Percentiles rank a stretch among this genome's conserved stretches.
These are phyloP conservation scores for Amphiduros pacificus DNA, from an alignment of 2,888 invertebrate genomes.

Conservation along the genomic window DNA sequence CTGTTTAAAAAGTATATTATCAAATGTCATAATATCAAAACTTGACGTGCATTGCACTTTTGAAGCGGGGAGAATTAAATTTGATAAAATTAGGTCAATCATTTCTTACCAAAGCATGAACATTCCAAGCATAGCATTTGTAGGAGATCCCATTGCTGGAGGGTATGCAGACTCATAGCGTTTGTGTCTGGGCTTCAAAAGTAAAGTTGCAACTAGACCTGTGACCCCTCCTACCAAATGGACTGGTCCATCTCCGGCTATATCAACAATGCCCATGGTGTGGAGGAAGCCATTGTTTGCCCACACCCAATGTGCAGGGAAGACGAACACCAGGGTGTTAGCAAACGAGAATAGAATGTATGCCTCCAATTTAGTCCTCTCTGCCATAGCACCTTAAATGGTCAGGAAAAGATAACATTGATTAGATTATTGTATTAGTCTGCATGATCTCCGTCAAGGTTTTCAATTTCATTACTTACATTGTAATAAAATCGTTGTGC, in stretches of 20 bases:
- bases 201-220: constrained; percentile 50
- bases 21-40: no score
- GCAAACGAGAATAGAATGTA: constrained; percentile 52
- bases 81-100: no score
- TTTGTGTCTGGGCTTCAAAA: constrained; percentile 48
- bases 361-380: constrained; percentile 48
- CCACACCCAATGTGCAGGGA: constrained; percentile 61
- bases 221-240: constrained; percentile 54
- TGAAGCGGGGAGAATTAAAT: no score
- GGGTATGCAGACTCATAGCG: constrained; percentile 35
- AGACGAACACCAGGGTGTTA: constrained; percentile 52
- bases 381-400: constrained; percentile 53
- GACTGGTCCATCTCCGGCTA: constrained; percentile 57
- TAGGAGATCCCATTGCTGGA: constrained; percentile 47
- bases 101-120: constrained; percentile 55
- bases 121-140: constrained; percentile 51
- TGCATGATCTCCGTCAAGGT: no score
- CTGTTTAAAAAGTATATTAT: no score
- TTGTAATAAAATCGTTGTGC: no score
- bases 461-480: no score
- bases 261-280: constrained; percentile 42
- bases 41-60: no score
- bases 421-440: no score
- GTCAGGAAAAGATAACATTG: no score
- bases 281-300: constrained; percentile 50